These are phyloP conservation scores for Ethmia dodecea DNA, from an alignment of 2,888 invertebrate genomes.

Conservation along the genomic window DNA sequence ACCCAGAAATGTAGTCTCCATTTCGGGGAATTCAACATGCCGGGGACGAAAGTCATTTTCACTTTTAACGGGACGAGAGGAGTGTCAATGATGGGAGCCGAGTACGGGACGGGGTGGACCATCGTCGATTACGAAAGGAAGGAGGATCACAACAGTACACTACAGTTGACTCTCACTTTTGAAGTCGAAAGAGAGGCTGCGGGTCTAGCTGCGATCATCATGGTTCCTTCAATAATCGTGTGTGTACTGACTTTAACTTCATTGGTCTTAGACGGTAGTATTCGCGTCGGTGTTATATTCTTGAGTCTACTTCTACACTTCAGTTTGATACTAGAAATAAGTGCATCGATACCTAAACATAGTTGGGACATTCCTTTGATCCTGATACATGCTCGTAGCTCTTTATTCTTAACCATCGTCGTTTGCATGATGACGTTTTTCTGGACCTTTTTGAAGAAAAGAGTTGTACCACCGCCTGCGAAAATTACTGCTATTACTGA, in stretches of 20 bases:
- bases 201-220: constrained; percentile 28
- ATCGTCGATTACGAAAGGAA: constrained; percentile 30
- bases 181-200: constrained; percentile 35
- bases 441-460: constrained; percentile 25
- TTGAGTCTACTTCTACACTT: constrained; percentile 37
- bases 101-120: constrained; percentile 37
- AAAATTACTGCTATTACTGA: constrained; percentile 27
- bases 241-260: constrained; percentile 26
- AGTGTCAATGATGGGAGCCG: constrained; percentile 21
- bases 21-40: constrained; percentile 25
- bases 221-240: constrained; percentile 33
- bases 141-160: constrained; percentile 15
- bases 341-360: constrained; percentile 27
- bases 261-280: constrained; percentile 27
- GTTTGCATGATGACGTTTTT: constrained; percentile 25
- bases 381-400: constrained; percentile 33
- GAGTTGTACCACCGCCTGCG: constrained; percentile 15
- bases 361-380: constrained; percentile 30
- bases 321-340: constrained; percentile 25
- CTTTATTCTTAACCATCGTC: constrained; percentile 28
- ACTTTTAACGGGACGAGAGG: constrained; percentile 9
- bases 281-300: constrained; percentile 27
- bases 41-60: constrained; percentile 15
- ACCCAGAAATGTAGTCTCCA: constrained; percentile 22
- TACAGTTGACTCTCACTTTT: constrained; percentile 30